Conservation (phyloP, 2,113 vertebrate genomes). For the Bubo bubo region DNA sequence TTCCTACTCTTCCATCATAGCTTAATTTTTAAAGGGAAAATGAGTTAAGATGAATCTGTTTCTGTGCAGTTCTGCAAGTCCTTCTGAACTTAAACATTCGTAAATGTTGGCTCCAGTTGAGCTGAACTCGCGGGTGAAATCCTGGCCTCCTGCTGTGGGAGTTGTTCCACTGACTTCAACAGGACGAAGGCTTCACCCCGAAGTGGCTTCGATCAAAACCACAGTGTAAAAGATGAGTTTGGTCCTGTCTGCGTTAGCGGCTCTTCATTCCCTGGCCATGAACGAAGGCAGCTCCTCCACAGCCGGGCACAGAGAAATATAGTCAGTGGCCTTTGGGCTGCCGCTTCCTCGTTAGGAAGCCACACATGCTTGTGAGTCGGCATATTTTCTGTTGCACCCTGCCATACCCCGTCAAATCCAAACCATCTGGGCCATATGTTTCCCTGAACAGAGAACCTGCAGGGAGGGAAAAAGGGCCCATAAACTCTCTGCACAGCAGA, state of each 20-base stretch:
- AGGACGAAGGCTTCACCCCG: not conserved
- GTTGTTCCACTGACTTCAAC: not conserved
- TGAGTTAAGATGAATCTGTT: rapidly evolving
- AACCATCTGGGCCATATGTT: not conserved
- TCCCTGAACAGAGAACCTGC: not conserved
- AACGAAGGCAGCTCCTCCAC: not conserved
- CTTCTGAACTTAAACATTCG: not conserved
- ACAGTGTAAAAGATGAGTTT: not conserved
- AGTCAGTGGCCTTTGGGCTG: not conserved
- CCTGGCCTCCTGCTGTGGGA: not conserved
- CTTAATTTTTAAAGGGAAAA: not conserved
- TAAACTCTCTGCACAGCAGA: not conserved
- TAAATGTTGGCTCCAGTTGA: not conserved
- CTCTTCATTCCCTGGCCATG: not conserved
- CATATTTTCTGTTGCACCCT: not conserved
- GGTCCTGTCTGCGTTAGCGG: rapidly evolving
- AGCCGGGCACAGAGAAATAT: not conserved
- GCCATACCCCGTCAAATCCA: not conserved
- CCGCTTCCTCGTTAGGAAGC: not conserved
- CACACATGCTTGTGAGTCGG: not conserved
- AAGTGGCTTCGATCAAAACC: not conserved
- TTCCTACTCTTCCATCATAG: not conserved
- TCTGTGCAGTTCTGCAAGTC: not conserved
- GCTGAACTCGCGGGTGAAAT: not conserved
- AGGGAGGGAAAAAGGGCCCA: not conserved